Evolutionary conservation across 2,113 vertebrate species (phyloP), one percentile per base, ranked within the genome.

Genomic region (Festucalex cinctus): DNA sequence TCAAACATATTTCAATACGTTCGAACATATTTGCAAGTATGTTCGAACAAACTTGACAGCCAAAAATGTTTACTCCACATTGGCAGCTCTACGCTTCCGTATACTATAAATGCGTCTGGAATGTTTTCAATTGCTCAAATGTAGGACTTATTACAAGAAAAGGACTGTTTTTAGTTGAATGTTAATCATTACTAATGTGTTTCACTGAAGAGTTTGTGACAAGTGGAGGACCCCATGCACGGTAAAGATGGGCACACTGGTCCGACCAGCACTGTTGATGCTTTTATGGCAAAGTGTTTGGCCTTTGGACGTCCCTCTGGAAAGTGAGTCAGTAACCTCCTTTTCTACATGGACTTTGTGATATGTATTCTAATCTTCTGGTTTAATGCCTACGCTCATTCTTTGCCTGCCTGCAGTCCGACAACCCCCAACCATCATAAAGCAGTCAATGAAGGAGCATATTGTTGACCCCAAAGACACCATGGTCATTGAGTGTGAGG

Each of bases 371-470:
- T 54, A 54, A 39, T 70, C 1, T 57, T 13, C n/a, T 32, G 26
- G 9, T 36, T 28, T 5, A 0, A 13, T 26, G 59, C 48, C 2
- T 51, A 24, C 14, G 60, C 20, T 37, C 14, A 70, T 59, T 26
- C 61, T 73, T 65, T 72, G 28, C 71, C 51, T 49, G 12, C 12
- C 54, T 73, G 53, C 92, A 99, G 97, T 97, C 88, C 88, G 92
- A 68, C 96, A 99, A 85, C 97, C 96, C 8, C 97, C 97, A 7
- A 96, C 95, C 3, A 99, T 99, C 87, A 94, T 90, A 83, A 97
- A 95, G 79, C 94, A 98, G 90, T 98, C 96, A 0, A 82, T 93
- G 86, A 96, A 94, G 88, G 93, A 99, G 65, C 94, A 98, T 71
- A 96, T 99, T 37, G 95, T 98, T 51, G 96, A 98, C 79, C 95